Conservation (phyloP, 2,113 vertebrate genomes). For the Chroicocephalus ridibundus region DNA sequence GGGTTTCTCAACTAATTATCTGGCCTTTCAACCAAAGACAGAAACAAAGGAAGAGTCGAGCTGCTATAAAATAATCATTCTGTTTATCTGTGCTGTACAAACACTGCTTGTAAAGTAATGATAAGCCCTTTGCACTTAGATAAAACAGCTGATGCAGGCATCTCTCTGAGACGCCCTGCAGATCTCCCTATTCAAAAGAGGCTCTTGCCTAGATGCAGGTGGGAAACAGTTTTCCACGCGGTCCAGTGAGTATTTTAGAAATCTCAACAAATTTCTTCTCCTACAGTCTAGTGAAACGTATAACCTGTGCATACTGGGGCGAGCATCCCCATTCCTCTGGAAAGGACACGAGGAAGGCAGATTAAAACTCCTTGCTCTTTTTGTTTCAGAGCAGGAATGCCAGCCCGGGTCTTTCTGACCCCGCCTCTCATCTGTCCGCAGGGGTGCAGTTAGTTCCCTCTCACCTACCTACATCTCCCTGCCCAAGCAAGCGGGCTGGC, state of each 20-base stretch:
- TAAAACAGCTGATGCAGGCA: background rate
- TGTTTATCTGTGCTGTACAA: constrained; percentile 3
- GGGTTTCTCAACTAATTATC: background rate
- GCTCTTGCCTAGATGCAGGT: background rate
- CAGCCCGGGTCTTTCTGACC: background rate
- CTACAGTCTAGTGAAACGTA: background rate
- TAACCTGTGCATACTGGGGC: background rate
- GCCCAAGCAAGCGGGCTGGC: background rate
- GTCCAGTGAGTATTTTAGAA: background rate
- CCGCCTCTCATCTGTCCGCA: background rate
- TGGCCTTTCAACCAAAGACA: background rate
- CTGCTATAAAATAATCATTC: background rate
- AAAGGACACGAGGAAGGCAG: background rate
- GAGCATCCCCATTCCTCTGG: background rate
- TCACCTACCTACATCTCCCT: background rate
- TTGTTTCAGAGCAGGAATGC: background rate
- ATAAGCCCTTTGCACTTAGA: background rate
- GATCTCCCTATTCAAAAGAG: background rate
- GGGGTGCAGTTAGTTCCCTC: background rate
- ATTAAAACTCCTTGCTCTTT: background rate
- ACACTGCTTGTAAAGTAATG: background rate
- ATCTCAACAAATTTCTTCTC: background rate
- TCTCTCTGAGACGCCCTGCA: background rate
- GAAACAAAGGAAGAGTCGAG: background rate
- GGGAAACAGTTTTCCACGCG: background rate